Evolutionary conservation across 2,888 invertebrate genomes (phyloP).

Genomic region (Gasteruption jaculator): DNA sequence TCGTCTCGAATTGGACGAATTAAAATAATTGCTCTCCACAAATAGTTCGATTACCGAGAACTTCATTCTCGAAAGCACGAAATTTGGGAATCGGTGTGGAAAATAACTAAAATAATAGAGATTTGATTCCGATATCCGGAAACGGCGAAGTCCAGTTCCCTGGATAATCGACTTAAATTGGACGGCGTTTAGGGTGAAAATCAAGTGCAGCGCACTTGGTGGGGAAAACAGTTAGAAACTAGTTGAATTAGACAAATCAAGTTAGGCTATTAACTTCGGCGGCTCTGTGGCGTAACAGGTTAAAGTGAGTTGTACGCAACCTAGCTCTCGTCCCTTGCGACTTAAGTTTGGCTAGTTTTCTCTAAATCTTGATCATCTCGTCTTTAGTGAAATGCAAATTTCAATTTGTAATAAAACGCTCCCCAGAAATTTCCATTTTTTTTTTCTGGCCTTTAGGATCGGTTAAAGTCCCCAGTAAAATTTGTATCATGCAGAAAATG

Average conservation of each 20-base stretch:
- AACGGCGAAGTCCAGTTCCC: slow-evolving; percentile 29
- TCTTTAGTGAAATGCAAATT: not conserved
- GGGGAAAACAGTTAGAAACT: slow-evolving; percentile 25
- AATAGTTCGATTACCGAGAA: too few species aligned
- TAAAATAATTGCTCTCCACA: too few species aligned
- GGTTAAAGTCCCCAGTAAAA: too few species aligned
- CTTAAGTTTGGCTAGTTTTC: slow-evolving; percentile 11
- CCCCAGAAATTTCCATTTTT: too few species aligned
- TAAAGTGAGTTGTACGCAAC: slow-evolving; percentile 12
- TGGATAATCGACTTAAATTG: slow-evolving; percentile 34
- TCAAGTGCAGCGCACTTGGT: slow-evolving; percentile 20
- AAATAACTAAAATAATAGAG: too few species aligned
- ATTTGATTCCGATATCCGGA: too few species aligned
- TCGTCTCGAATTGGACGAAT: too few species aligned
- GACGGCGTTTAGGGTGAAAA: slow-evolving; percentile 25
- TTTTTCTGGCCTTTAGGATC: too few species aligned
- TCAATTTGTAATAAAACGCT: slow-evolving; percentile 8
- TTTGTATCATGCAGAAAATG: too few species aligned
- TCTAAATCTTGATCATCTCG: not conserved
- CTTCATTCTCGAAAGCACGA: too few species aligned
- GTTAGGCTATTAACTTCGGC: slow-evolving; percentile 27
- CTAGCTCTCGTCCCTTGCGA: slow-evolving; percentile 1
- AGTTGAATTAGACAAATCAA: slow-evolving; percentile 34
- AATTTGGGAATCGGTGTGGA: too few species aligned
- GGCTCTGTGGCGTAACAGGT: slow-evolving; percentile 26